A percentile compares a stretch with the other conserved stretches of the same genome.
Evolutionary conservation across 2,113 vertebrate genomes (phyloP).

Genomic region (Cyanoderma ruficeps): DNA sequence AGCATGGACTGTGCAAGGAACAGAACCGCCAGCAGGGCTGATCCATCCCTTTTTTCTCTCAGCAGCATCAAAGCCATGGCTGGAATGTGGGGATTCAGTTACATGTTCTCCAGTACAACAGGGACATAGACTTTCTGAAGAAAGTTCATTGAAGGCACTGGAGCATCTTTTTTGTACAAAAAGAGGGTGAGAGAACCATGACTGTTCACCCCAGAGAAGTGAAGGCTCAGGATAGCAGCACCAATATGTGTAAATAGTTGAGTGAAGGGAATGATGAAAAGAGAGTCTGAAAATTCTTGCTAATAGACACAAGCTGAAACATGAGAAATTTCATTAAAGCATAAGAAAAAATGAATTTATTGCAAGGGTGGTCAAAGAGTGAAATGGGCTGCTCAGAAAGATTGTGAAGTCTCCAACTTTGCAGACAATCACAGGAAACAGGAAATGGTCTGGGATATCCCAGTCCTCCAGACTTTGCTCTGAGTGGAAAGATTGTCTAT

Average conservation of each 20-base stretch:
- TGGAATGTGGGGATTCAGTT: not conserved
- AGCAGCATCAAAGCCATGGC: fast-evolving
- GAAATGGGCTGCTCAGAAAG: not conserved
- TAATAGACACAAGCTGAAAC: not conserved
- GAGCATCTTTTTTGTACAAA: not conserved
- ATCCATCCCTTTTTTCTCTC: not conserved
- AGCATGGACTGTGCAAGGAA: not conserved
- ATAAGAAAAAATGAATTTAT: not conserved
- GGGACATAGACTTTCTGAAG: not conserved
- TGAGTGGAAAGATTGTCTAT: not conserved
- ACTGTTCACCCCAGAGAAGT: not conserved
- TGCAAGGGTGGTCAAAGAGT: not conserved
- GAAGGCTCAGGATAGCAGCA: not conserved
- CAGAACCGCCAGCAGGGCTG: not conserved
- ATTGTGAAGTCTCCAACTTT: not conserved
- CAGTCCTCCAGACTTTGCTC: not conserved
- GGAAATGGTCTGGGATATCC: not conserved
- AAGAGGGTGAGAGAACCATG: not conserved
- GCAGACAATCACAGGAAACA: not conserved
- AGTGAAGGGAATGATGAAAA: not conserved
- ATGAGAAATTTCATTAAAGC: not conserved
- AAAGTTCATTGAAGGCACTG: not conserved
- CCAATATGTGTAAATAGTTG: not conserved
- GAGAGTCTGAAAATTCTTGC: not conserved
- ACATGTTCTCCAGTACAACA: not conserved